Evolutionary conservation across 37 sponge, comb jelly and placozoan genomes (phyloP), one percentile per base, ranked within the genome.

Genomic region (Aplysina aerophoba): DNA sequence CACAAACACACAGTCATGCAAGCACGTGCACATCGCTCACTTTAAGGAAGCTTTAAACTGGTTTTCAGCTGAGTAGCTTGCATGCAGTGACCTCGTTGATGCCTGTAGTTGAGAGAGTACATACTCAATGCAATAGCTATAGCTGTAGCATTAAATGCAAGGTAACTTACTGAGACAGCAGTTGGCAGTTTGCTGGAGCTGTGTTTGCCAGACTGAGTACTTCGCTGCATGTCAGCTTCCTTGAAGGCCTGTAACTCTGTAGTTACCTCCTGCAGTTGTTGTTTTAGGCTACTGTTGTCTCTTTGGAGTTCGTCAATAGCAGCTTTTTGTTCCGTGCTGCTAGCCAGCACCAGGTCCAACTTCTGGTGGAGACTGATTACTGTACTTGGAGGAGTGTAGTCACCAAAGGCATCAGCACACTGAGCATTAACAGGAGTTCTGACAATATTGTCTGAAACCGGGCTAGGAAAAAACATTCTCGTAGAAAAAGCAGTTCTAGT

Each of bases 301-400:
- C 6, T 8, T 31, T 19, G 31, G 40, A 73, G 22, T 31, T 73
- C 74, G 8, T 73, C 74, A 12, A 73, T 73, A 30, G 74, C 74
- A 30, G 74, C 30, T 41, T 21, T 73, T 31, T 73, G 74, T 6
- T 73, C 74, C 19, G 41, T 21, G 37, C 74, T 73, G 39, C 31
- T 37, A 33, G 74, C 74, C 13, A 73, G 39, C 22, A 73, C 74
- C 74, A 73, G 19, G 39, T 73, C 74, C 39, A 73, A 31, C 74
- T 73, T 73, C n/a, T n/a, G n/a, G n/a, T n/a, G n/a, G n/a, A n/a
- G n/a, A n/a, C n/a, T n/a, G n/a, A n/a, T n/a, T n/a, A n/a, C n/a
- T n/a, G n/a, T n/a, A n/a, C n/a, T n/a, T n/a, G n/a, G n/a, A n/a
- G n/a, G n/a, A n/a, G n/a, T n/a, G n/a, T n/a, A n/a, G n/a, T n/a